phyloP scores from a whole-genome alignment of 2,888 invertebrate species.

The Thera britannica region DNA sequence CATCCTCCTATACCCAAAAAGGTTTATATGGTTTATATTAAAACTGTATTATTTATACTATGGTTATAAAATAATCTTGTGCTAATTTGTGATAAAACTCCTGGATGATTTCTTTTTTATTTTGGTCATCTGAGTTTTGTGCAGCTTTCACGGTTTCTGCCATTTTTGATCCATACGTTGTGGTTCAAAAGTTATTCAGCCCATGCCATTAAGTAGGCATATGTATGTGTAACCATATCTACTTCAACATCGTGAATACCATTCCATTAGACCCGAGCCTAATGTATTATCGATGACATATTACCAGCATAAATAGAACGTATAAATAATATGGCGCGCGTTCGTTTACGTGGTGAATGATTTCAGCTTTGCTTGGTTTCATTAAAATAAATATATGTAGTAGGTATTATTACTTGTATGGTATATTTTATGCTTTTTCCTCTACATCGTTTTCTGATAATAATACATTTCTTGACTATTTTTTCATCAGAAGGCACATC shows the following conservation, averaged over 20 bases:
- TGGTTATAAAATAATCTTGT: too few species aligned
- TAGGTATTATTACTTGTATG: neutral
- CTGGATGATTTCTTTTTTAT: too few species aligned
- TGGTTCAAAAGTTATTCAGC: neutral
- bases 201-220: neutral
- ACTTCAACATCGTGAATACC: constrained; percentile 10
- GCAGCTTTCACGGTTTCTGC: neutral
- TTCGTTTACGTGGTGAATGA: constrained; percentile 32
- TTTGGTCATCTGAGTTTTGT: too few species aligned
- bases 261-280: constrained; percentile 47
- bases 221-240: neutral
- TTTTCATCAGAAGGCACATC: constrained; percentile 7
- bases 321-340: constrained; percentile 41
- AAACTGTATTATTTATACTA: too few species aligned
- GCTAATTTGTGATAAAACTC: too few species aligned
- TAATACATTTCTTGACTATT: neutral
- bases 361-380: constrained; percentile 22
- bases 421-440: neutral
- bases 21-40: too few species aligned
- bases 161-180: too few species aligned
- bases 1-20: too few species aligned
- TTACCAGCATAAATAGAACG: constrained; percentile 40
- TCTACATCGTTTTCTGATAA: neutral
- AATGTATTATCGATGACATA: constrained; percentile 53
- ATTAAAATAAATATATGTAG: neutral